Base-by-base conservation (phyloP, 2,113 vertebrate species). In the Serilophus lunatus region DNA sequence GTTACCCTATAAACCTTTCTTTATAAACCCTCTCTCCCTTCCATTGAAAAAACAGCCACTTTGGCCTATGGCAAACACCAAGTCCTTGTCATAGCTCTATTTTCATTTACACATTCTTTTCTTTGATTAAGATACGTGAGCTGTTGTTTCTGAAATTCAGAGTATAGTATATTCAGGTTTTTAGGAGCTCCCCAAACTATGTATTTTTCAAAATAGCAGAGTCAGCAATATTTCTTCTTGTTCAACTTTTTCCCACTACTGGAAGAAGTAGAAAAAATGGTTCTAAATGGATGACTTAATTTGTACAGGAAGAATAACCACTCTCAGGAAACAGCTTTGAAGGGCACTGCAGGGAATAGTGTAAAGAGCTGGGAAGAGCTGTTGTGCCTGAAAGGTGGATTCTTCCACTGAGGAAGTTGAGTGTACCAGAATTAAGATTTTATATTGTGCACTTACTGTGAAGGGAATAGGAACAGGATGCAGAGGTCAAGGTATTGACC, bases 281-380 rank as follows among this genome's bases (percentile, higher is more conserved):
- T 77, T 88, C 68, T 57, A 65, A 90, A 51, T 72, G 82, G 29
- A 74, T 59, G 38, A 65, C 72, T 72, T 69, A 24, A 83, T 56
- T 63, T 74, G 47, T 54, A 59, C 64, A 56, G 92, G 88, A 95
- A 86, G 76, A 60, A 82, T 63, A 90, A 60, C 68, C 3, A 4
- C 60, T 81, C 54, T 90, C 91, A 77, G 91, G 88, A 92, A 94
- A 25, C 24, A 4, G 47, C 91, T 94, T 83, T 92, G 72, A 86
- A 78, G 57, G 45, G 35, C 33, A 49, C 79, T 54, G 18, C 24
- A 25, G 88, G 88, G 91, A 94, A 68, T 63, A 74, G 29, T 31
- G 12, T 38, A 28, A 72, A 87, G 78, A 89, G 29, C 56, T 84
- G 18, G 47, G 90, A 90, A 82, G 50, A 88, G 54, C 71, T 86